phyloP scores from a whole-genome alignment of 37 sponge, comb jelly and placozoan species.

The Oscarella lobularis region DNA sequence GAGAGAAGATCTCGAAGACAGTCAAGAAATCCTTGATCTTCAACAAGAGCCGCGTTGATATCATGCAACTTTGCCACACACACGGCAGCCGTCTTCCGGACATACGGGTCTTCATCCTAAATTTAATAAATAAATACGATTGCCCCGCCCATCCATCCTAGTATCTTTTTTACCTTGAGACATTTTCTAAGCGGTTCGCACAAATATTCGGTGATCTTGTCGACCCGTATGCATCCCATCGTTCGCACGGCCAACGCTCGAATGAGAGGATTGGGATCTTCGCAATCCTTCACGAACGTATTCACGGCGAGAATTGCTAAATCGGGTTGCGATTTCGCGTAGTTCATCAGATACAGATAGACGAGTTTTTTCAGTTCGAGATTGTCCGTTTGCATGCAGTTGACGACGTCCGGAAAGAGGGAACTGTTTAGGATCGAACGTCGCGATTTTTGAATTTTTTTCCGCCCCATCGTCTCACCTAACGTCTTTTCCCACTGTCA shows the following conservation, averaged over 20 bases:
- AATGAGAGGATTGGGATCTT: conserved; percentile 87
- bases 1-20: conserved; percentile 86
- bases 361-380: conserved; percentile 98
- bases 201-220: conserved; percentile 92
- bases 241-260: conserved; percentile 87
- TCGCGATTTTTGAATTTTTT: background rate
- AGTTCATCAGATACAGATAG: conserved; percentile 98
- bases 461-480: conserved; percentile 22
- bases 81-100: conserved; percentile 95
- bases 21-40: conserved; percentile 98
- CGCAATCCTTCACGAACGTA: conserved; percentile 95
- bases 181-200: conserved; percentile 92
- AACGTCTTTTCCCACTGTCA: conserved; percentile 99
- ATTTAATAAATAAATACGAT: background rate
- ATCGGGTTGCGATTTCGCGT: conserved; percentile 96
- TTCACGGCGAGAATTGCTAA: conserved; percentile 96
- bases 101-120: conserved; percentile 98
- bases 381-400: conserved; percentile 98
- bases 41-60: conserved; percentile 87
- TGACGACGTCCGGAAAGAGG: conserved; percentile 91
- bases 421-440: conserved; percentile 29
- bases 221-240: conserved; percentile 95
- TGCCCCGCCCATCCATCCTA: background rate
- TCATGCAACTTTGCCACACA: conserved; percentile 98
- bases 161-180: conserved; percentile 58